These are phyloP conservation scores for Drosophila mimica DNA, from an alignment of 2,888 invertebrate species.

Conservation along the genomic window DNA sequence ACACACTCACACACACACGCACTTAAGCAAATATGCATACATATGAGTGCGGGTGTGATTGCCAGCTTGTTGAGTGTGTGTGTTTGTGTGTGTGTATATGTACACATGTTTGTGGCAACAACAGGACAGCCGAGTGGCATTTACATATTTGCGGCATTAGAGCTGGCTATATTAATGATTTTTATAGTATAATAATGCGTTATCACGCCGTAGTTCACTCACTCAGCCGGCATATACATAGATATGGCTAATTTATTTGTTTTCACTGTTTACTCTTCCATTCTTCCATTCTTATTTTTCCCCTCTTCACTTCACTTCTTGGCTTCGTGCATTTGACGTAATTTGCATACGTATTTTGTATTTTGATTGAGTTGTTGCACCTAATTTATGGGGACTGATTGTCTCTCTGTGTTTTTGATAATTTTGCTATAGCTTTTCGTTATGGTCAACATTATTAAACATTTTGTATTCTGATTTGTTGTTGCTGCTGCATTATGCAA, in stretches of 20 bases:
- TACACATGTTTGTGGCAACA: not conserved
- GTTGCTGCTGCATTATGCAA: conserved; percentile 73
- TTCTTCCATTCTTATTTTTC: conserved; percentile 6
- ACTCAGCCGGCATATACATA: conserved; percentile 37
- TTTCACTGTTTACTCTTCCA: conserved; percentile 31
- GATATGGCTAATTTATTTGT: conserved; percentile 71
- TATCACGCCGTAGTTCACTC: conserved; percentile 74
- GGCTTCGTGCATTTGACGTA: not conserved
- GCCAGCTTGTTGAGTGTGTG: conserved; percentile 6
- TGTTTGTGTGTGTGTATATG: not conserved
- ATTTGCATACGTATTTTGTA: conserved; percentile 62
- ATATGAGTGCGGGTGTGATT: conserved; percentile 7
- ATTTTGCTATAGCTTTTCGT: conserved; percentile 41
- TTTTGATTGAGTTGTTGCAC: conserved; percentile 75
- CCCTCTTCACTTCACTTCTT: not conserved
- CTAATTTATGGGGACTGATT: conserved; percentile 56
- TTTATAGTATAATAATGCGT: conserved; percentile 75
- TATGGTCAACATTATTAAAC: conserved; percentile 58
- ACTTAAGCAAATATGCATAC: not conserved
- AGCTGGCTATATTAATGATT: conserved; percentile 71
- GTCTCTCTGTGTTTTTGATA: conserved; percentile 6
- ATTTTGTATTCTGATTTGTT: conserved; percentile 72
- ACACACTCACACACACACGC: conserved; percentile 11
- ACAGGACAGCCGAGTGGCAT: conserved; percentile 30
- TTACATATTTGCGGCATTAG: conserved; percentile 71